Evolutionary conservation across 2,113 vertebrate genomes (phyloP), one percentile per base, ranked within the genome.

Genomic region (Bubalus kerabau): DNA sequence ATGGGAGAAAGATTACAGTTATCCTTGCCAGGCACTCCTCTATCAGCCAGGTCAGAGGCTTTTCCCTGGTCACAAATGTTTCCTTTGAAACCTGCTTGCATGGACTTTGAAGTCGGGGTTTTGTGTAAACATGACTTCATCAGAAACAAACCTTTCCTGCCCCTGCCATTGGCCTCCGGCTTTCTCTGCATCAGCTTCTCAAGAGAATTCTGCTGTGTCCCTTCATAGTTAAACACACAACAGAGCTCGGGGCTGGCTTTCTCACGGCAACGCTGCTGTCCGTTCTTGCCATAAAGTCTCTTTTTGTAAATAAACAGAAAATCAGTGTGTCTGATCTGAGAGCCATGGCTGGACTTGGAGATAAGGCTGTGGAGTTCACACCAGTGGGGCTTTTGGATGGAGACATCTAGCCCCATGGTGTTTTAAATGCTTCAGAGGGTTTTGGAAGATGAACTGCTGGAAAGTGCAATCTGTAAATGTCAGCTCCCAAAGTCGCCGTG

Each of bases 1-100:
- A 26, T 3, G 10, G 62, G 56, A 78, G 81, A 48, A 17, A 54
- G 64, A 32, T 26, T 6, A 52, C 6, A 13, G 40, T 71, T 56
- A 3, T 24, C 50, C 4, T 52, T 13, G 57, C 8, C 12, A 17
- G 91, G 48, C 74, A 30, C 6, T 11, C 26, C 2, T 60, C 40
- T 56, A 3, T 10, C 0, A 19, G 26, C 71, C 30, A 7, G 4
- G n/a, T 23, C 52, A 17, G 14, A 40, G 48, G 83, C n/a, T 64
- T 78, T 57, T 32, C 43, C 46, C 48, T 4, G 10, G 5, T 62
- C 32, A 3, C 6, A 52, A 64, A 8, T 2, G 50, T 93, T 92
- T 92, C 87, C 62, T 56, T 83, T 56, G 97, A 94, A 90, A 90
- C 91, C 76, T 46, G 6, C 36, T 46, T 43, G n/a, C 8, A 4